Conservation (phyloP, 1,140 invertebrate genomes). For the Zaprionus ghesquierei region DNA sequence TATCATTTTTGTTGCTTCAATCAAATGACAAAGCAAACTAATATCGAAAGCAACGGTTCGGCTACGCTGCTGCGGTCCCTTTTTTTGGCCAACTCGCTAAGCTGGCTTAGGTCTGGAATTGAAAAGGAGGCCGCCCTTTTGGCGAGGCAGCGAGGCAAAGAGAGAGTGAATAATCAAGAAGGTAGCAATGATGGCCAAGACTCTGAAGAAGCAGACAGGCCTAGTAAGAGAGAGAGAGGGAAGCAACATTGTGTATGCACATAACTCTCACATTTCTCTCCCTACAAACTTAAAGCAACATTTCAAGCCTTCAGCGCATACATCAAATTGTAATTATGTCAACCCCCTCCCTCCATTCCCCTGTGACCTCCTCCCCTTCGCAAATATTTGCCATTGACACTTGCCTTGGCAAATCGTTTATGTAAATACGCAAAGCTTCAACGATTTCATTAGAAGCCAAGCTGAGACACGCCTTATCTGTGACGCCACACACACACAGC, state of each 20-base stretch:
- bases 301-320: conserved; percentile 6
- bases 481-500: neutral
- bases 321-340: conserved; percentile 65
- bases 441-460: conserved; percentile 68
- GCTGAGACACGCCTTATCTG: conserved; percentile 52
- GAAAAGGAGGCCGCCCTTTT: conserved; percentile 44
- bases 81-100: conserved; percentile 20
- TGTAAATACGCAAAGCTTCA: conserved; percentile 56
- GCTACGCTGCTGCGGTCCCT: neutral
- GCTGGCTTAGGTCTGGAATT: conserved; percentile 68
- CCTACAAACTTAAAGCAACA: neutral
- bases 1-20: conserved; percentile 79
- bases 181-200: no score
- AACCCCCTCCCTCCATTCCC: neutral
- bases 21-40: conserved; percentile 77
- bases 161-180: no score
- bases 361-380: neutral
- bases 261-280: neutral
- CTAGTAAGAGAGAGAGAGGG: no score
- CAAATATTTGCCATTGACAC: conserved; percentile 64
- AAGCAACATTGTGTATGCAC: no score
- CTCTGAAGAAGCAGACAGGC: no score
- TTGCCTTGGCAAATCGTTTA: conserved; percentile 51
- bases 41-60: conserved; percentile 44
- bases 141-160: neutral